Evolutionary conservation across 1,140 invertebrate genomes (phyloP), one percentile per base, ranked within the genome.

Genomic region (Drosophila sp.): DNA sequence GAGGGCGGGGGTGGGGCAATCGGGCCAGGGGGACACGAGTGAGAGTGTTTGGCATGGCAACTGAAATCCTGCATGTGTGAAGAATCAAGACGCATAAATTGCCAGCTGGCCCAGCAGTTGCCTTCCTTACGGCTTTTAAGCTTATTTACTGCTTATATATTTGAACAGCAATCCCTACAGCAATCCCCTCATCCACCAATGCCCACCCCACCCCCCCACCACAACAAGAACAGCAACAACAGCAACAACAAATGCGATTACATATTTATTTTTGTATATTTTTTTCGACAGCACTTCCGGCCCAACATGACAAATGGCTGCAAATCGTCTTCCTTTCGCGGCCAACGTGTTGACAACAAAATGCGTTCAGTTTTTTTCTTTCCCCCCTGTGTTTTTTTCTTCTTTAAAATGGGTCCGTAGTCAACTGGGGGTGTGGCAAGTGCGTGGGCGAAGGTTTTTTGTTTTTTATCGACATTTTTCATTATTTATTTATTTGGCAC

Each of bases 91-190:
- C 72, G 82, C 82, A 84, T 84, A 83, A 83, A 84, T 83, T 84
- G 70, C 51, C 36, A 72, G 59, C 79, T 82, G 80, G 66, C 72
- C 65, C 67, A 59, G 43, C 54, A 57, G 40, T 58, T 50, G 66
- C 51, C 43, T 64, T 53, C 38, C 59, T 71, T 36, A 69, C 66
- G 54, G 66, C 81, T 78, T 89, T 87, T 82, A 78, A 87, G 83
- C 83, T 87, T 87, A 87, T 87, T 87, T 87, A 87, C 83, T 89
- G 76, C 83, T 87, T 89, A 89, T 87, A 81, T 86, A 87, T 87
- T 81, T 87, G 75, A 86, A 78, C 82, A 73, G 78, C 70, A 40
- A 76, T 54, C 48, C 58, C 62, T 51, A 57, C 61, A 11, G 21
- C 21, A n/a, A n/a, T n/a, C n/a, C 6, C 29, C 62, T 8, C 13